phyloP scores from a whole-genome alignment of 2,888 invertebrate species.

The Meliscaeva auricollis region DNA sequence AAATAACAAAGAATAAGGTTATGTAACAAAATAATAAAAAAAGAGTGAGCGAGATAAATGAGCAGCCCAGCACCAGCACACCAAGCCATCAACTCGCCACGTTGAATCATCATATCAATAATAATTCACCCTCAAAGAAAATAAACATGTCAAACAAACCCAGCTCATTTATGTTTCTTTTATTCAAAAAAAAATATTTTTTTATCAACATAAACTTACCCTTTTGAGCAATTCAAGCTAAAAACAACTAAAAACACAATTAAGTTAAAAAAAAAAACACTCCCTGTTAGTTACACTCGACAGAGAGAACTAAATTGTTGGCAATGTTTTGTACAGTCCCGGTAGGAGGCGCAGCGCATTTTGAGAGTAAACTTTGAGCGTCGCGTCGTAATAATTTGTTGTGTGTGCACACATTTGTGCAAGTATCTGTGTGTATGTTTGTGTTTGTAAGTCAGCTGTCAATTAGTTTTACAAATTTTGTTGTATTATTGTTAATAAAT shows the following conservation, averaged over 20 bases:
- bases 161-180: too few species aligned
- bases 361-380: constrained; percentile 23
- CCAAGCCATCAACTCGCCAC: neutral
- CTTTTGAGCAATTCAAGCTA: constrained; percentile 14
- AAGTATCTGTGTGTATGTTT: neutral
- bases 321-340: constrained; percentile 49
- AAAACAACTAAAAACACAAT: constrained; percentile 10
- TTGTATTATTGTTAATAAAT: neutral
- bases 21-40: constrained; percentile 1
- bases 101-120: neutral
- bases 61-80: too few species aligned
- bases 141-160: constrained; percentile 1
- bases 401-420: neutral
- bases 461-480: constrained; percentile 5
- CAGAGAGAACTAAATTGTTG: constrained; percentile 31
- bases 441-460: constrained; percentile 22
- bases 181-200: too few species aligned
- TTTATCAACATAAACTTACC: constrained; percentile 27
- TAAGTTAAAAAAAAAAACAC: constrained; percentile 1
- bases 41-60: too few species aligned
- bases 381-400: neutral
- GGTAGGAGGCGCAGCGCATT: constrained; percentile 30
- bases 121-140: neutral
- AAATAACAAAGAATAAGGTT: constrained; percentile 2
- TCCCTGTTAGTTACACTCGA: constrained; percentile 24